Evolutionary conservation across 53 echinoderm and acorn worm genomes (phyloP), one percentile per base, ranked within the genome.

Genomic region (Temnopleurus reevesii): DNA sequence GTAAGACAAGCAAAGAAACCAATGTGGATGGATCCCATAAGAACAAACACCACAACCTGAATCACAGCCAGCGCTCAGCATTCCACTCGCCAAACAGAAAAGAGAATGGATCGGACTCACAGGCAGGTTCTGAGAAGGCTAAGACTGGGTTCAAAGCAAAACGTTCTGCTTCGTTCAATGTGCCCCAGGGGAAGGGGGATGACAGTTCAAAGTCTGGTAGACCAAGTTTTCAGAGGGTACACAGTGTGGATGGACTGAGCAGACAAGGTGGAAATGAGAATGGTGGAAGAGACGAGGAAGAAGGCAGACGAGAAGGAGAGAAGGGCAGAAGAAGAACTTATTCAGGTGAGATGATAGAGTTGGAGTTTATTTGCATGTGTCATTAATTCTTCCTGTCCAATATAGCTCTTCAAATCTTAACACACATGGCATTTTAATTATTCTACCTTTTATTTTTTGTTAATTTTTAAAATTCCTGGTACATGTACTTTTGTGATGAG

Each of bases 311-410:
- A 45, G 77, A 59, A 54, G 63, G 45, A 49, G 89, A 91, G 25
- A 83, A 84, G 33, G 33, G 71, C 26, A 90, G 93, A 77, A 93
- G 91, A 61, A 86, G 91, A 61, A 81, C 90, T 8, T 41, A 86
- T 27, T 89, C 94, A n/a, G 96, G 96, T 77, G 12, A 88, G 88
- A 79, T n/a, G n/a, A n/a, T n/a, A n/a, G n/a, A n/a, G n/a, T n/a
- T n/a, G n/a, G n/a, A n/a, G n/a, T n/a, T n/a, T n/a, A n/a, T n/a
- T n/a, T n/a, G n/a, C n/a, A n/a, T n/a, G n/a, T n/a, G n/a, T n/a
- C n/a, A n/a, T n/a, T n/a, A n/a, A n/a, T n/a, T n/a, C n/a, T n/a
- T n/a, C n/a, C n/a, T n/a, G n/a, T n/a, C n/a, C n/a, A n/a, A n/a
- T n/a, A n/a, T n/a, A n/a, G n/a, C n/a, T n/a, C n/a, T n/a, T n/a